A percentile compares a stretch with the other conserved stretches of the same genome.
Evolutionary conservation across 2,888 invertebrate genomes (phyloP).

Genomic region (Cosmia pyralina): DNA sequence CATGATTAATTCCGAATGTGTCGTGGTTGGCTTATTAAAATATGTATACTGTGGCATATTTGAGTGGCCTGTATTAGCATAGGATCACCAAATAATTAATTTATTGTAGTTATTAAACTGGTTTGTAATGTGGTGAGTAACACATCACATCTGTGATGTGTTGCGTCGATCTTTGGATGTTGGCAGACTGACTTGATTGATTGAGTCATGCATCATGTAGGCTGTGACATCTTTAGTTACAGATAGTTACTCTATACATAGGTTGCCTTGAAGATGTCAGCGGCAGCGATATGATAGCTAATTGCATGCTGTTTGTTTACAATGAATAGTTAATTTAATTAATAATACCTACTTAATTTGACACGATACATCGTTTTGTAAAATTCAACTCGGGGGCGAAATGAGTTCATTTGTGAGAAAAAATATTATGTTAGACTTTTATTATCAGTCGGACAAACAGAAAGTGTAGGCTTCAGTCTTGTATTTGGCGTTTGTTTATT

Average conservation of each 20-base stretch:
- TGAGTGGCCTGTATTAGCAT: constrained; percentile 21
- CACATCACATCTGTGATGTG: background rate
- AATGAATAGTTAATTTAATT: background rate
- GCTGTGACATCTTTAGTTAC: constrained; percentile 16
- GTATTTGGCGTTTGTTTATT: too few species aligned
- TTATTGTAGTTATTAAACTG: constrained; percentile 20
- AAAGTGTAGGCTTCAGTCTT: too few species aligned
- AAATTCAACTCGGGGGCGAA: background rate
- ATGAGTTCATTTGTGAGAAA: background rate
- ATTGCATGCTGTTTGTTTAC: background rate
- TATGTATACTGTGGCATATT: constrained; percentile 46
- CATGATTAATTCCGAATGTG: constrained; percentile 57
- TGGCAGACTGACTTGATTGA: constrained; percentile 21
- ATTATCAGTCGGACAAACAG: too few species aligned
- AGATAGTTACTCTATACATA: background rate
- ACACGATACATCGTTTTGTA: background rate
- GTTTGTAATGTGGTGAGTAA: constrained; percentile 1
- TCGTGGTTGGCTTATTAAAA: constrained; percentile 48
- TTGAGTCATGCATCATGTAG: constrained; percentile 22
- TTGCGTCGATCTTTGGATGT: background rate
- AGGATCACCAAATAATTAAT: constrained; percentile 43
- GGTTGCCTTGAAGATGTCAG: background rate
- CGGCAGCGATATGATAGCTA: background rate
- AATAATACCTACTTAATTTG: background rate
- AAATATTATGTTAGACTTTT: too few species aligned